These are phyloP conservation scores for Emys orbicularis DNA, from an alignment of 2,797 vertebrate species.

Conservation along the genomic window DNA sequence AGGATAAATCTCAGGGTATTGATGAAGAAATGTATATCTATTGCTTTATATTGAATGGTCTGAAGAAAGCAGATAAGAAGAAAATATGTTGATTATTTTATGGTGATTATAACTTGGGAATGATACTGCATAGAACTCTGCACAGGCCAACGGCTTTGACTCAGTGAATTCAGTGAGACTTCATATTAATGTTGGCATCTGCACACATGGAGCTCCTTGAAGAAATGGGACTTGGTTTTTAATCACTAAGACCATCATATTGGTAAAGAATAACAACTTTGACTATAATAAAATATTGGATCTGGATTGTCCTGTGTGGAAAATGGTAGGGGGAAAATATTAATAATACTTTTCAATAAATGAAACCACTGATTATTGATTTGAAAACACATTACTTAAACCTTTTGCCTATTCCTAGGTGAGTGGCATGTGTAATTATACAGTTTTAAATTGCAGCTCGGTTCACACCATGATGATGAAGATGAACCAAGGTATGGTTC, in stretches of 20 bases:
- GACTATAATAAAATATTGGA: neutral
- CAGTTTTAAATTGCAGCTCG: constrained; percentile 23
- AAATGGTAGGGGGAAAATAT: neutral
- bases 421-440: neutral
- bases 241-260: neutral
- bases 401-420: neutral
- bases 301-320: neutral
- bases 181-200: neutral
- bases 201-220: neutral
- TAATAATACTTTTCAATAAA: constrained; percentile 35
- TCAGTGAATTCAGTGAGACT: neutral
- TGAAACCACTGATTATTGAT: neutral
- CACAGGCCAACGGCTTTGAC: neutral
- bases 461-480: neutral
- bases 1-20: neutral
- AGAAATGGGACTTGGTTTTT: neutral
- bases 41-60: neutral
- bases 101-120: neutral
- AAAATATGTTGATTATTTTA: neutral
- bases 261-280: neutral
- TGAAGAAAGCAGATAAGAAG: neutral
- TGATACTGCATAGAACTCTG: neutral
- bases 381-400: constrained; percentile 4
- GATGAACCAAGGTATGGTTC: constrained; percentile 4
- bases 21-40: neutral